These are phyloP conservation scores for Epicampocera succincta DNA, from an alignment of 2,888 invertebrate species.

Conservation along the genomic window DNA sequence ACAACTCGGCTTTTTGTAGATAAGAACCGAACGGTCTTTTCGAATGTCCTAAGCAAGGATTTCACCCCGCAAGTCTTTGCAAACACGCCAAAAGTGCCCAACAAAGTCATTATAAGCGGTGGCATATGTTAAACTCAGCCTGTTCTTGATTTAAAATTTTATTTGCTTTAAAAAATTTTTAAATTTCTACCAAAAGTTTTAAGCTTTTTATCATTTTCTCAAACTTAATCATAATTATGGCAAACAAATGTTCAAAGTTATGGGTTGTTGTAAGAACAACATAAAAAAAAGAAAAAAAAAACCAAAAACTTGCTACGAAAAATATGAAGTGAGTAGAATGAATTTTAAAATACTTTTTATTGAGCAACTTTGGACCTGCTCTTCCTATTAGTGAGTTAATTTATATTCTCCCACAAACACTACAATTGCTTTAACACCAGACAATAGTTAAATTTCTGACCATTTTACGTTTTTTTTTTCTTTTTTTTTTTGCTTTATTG, in stretches of 20 bases:
- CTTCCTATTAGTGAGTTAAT: slow-evolving; percentile 37
- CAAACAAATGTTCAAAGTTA: slow-evolving; percentile 54
- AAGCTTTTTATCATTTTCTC: slow-evolving; percentile 7
- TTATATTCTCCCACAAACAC: slow-evolving; percentile 25
- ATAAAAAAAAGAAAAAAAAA: not conserved
- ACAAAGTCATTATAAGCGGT: no score
- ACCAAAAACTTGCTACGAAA: not conserved
- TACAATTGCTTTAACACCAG: slow-evolving; percentile 1
- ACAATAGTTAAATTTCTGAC: slow-evolving; percentile 18
- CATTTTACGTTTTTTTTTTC: slow-evolving; percentile 10
- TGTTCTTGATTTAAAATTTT: no score
- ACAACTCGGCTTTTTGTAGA: no score
- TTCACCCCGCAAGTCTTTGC: no score
- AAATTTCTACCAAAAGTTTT: no score
- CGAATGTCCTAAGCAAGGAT: no score
- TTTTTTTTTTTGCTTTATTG: not conserved
- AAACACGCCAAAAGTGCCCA: no score
- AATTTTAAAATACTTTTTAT: slow-evolving; percentile 59
- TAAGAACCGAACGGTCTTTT: no score
- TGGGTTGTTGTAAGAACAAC: slow-evolving; percentile 49
- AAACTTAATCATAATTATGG: slow-evolving; percentile 58
- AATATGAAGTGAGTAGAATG: slow-evolving; percentile 13
- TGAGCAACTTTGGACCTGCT: slow-evolving; percentile 7
- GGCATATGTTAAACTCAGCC: no score
- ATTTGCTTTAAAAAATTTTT: no score